Evolutionary conservation across 2,113 vertebrate genomes (phyloP).

Genomic region (Sturnira hondurensis): DNA sequence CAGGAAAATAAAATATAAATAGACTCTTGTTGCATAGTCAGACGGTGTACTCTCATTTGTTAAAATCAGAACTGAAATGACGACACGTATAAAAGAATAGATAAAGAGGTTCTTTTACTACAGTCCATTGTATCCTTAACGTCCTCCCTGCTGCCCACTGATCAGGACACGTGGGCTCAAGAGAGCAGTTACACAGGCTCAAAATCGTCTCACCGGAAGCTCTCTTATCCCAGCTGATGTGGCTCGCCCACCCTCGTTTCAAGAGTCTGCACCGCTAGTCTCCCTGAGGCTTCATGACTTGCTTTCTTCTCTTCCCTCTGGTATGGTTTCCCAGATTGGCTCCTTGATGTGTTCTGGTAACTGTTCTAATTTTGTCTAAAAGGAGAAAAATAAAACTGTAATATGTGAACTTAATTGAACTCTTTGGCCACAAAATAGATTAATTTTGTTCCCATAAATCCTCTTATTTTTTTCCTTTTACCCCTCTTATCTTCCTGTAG

Average conservation of each 20-base stretch:
- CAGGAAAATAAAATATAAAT: background rate
- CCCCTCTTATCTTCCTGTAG: background rate
- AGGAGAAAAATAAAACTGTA: conserved; percentile 35
- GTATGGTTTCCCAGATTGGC: conserved; percentile 87
- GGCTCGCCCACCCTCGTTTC: too few relatives aligned
- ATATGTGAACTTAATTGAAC: background rate
- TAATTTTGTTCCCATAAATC: background rate
- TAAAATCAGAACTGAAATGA: background rate
- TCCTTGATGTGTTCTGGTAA: conserved; percentile 92
- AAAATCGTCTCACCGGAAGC: background rate
- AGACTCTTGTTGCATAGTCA: background rate
- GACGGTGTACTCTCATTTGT: background rate
- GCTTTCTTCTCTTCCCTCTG: conserved; percentile 72
- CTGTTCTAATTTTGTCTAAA: conserved; percentile 89
- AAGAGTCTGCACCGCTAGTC: background rate
- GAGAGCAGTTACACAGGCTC: background rate
- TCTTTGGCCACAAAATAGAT: background rate
- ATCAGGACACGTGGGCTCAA: background rate
- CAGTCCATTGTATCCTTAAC: background rate
- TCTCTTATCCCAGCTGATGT: too few relatives aligned
- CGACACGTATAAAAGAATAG: background rate
- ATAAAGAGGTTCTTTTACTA: background rate
- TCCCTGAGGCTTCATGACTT: conserved; percentile 46
- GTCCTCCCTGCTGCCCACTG: background rate
- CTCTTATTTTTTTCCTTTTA: background rate